Base-by-base conservation (phyloP, 2,797 vertebrate species). In the Odontamblyopus rebecca region DNA sequence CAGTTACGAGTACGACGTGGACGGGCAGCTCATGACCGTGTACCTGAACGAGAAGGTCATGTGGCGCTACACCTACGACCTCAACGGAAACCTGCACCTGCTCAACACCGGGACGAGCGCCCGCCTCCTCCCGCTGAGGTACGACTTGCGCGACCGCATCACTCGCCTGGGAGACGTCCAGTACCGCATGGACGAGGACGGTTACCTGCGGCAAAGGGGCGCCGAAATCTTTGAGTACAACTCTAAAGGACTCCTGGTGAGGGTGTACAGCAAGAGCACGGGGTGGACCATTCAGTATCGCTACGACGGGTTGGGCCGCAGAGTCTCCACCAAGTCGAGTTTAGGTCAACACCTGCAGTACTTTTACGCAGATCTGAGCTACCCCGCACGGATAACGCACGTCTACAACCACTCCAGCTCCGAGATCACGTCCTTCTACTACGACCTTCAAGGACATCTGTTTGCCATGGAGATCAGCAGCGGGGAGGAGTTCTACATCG, bases 401-500 rank as follows among this genome's bases (percentile, higher is more conserved):
- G 95, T 99, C 0, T 99, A 99, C 85, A 99, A 99, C 88, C 98
- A 99, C 82, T 98, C 97, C 0, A 98, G 96, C 76, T 97, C 97
- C 13, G 97, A 99, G 90, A 99, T 99, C 82, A 99, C 97, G 1
- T 98, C 98, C 5, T 93, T 99, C 38, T 99, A 99, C 85, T 99
- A 99, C 6, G 98, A 99, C 82, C 94, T 99, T 63, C 98, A 99
- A 80, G 98, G 97, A 19, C 98, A 99, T 72, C 94, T 99, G 76
- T 99, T 99, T 64, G 97, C 98, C 27, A 98, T 99, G 98, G 98
- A 99, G 87, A 97, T 98, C 80, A 99, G 97, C 90, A 98, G 95
- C 0, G 97, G 98, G 6, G 96, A 98, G 1, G 98, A 99, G 88
- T 99, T 97, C 90, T 99, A 98, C 89, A 97, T 99, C 5, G 97